Evolutionary conservation across 2,888 invertebrate species (phyloP).

Genomic region (Melanotus villosus): DNA sequence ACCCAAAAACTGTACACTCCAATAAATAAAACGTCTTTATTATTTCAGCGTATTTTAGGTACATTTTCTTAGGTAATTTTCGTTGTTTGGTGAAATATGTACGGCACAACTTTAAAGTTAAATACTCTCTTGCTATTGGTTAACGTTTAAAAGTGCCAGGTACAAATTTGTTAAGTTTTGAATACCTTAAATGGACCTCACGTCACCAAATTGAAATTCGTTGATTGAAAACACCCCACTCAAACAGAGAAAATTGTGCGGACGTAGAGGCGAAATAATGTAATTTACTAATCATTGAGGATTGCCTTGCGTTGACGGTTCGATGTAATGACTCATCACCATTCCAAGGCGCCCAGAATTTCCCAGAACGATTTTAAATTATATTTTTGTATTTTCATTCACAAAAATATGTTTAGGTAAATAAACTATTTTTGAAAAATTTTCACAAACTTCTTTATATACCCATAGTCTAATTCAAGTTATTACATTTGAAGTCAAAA

Average conservation of each 20-base stretch:
- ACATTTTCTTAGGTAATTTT: conserved; percentile 60
- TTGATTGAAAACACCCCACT: background rate
- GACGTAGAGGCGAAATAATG: background rate
- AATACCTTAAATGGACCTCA: conserved; percentile 34
- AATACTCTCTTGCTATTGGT: conserved; percentile 64
- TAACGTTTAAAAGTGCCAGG: conserved; percentile 59
- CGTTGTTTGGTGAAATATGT: conserved; percentile 64
- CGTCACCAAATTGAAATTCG: conserved; percentile 13
- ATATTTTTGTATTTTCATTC: background rate
- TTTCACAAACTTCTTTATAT: background rate
- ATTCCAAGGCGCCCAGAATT: conserved; percentile 12
- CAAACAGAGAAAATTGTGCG: background rate
- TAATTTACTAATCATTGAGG: background rate
- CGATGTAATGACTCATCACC: conserved; percentile 13
- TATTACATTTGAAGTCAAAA: too few relatives aligned
- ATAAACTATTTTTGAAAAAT: too few relatives aligned
- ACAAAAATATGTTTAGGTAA: too few relatives aligned
- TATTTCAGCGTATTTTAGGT: conserved; percentile 54
- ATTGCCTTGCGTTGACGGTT: background rate
- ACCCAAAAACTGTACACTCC: conserved; percentile 50
- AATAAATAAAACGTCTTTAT: conserved; percentile 44
- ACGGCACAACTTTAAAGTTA: conserved; percentile 65
- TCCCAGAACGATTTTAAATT: background rate
- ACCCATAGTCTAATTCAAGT: background rate
- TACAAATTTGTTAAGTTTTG: conserved; percentile 46